phyloP scores from a whole-genome alignment of 2,113 vertebrate genomes.

The Brevimyrus niger region DNA sequence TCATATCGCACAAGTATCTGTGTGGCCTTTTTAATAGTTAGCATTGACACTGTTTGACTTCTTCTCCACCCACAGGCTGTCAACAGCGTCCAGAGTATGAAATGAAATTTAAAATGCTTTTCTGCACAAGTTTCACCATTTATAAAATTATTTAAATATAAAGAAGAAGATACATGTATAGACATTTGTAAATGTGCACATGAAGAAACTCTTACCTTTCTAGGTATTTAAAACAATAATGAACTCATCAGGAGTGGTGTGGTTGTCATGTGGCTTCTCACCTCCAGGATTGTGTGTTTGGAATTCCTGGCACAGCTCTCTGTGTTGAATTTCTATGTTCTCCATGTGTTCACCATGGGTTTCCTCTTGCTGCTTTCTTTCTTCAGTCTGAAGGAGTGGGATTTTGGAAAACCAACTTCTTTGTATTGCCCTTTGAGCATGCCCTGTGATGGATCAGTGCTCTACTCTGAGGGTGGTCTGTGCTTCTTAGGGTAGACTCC shows the following conservation, averaged over 20 bases:
- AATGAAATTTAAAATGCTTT: background rate
- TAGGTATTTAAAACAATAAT: background rate
- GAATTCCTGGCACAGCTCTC: background rate
- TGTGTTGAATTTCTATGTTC: background rate
- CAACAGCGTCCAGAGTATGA: constrained; percentile 58
- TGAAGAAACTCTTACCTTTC: background rate
- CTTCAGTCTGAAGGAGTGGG: background rate
- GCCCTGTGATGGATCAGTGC: background rate
- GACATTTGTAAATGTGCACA: background rate
- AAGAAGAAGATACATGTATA: background rate
- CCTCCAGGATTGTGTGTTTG: background rate
- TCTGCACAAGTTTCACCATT: background rate
- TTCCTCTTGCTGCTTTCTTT: background rate
- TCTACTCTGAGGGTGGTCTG: background rate
- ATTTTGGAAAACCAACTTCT: background rate
- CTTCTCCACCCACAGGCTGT: constrained; percentile 77
- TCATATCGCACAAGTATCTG: constrained; percentile 79
- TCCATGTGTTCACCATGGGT: background rate
- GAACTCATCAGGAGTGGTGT: background rate
- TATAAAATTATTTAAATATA: constrained; percentile 35
- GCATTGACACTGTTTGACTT: constrained; percentile 89
- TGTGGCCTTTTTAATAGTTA: constrained; percentile 92
- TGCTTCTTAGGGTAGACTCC: background rate
- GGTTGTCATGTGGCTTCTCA: background rate
- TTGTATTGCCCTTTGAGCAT: background rate